Evolutionary conservation across 2,888 invertebrate genomes (phyloP).

Genomic region (Metallyticus violacea): DNA sequence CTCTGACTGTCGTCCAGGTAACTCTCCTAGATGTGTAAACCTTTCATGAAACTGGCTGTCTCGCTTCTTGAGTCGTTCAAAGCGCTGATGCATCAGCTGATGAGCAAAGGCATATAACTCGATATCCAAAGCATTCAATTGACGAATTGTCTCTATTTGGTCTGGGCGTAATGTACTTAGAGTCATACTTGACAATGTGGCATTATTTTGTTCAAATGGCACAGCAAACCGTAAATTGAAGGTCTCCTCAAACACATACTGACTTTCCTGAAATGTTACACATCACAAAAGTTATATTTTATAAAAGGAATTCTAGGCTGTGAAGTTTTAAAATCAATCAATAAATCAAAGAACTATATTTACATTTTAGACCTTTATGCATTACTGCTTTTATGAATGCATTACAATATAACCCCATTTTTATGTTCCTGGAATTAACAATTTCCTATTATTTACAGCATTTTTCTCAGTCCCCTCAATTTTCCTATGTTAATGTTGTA

Average conservation of each 20-base stretch:
- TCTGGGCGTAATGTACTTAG: conserved; percentile 71
- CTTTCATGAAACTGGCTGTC: conserved; percentile 80
- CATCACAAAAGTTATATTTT: no score
- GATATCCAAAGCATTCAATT: conserved; percentile 84
- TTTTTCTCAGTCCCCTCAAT: no score
- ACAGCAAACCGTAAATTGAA: conserved; percentile 87
- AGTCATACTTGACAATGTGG: conserved; percentile 81
- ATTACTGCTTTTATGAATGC: no score
- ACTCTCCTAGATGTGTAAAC: conserved; percentile 80
- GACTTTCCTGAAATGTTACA: conserved; percentile 62
- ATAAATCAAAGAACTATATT: no score
- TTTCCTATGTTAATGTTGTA: no score
- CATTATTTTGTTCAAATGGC: conserved; percentile 89
- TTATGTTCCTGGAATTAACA: no score
- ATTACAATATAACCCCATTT: no score
- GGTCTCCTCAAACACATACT: conserved; percentile 92
- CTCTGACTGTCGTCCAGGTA: conserved; percentile 68
- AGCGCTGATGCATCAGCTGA: conserved; percentile 75
- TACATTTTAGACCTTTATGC: no score
- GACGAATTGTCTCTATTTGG: conserved; percentile 72
- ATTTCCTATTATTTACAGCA: no score
- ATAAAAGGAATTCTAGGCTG: no score
- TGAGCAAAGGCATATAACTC: conserved; percentile 93
- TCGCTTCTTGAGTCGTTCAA: conserved; percentile 73
- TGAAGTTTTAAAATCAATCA: no score